phyloP scores from a whole-genome alignment of 23 tunicate species.

The Diplosoma virens region DNA sequence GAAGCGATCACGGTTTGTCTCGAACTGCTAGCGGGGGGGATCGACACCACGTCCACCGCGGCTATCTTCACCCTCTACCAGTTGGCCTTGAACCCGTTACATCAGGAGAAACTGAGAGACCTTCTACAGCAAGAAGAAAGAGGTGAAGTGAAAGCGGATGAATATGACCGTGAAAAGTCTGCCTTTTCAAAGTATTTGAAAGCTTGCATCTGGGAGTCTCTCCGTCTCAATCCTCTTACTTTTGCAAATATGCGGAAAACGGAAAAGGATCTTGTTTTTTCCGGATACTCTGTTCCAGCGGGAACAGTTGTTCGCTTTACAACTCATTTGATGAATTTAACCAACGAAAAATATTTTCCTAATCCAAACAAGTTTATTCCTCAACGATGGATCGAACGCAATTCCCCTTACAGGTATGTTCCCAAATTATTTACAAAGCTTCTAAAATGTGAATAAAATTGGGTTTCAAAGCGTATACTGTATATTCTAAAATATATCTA shows the following conservation, averaged over 20 bases:
- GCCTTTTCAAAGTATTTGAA: slow-evolving; percentile 56
- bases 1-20: slow-evolving; percentile 80
- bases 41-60: slow-evolving; percentile 82
- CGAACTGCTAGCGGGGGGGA: slow-evolving; percentile 88
- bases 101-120: slow-evolving; percentile 56
- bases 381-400: slow-evolving; percentile 63
- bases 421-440: too few species aligned
- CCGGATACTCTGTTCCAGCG: slow-evolving; percentile 73
- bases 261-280: slow-evolving; percentile 61
- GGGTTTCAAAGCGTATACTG: too few species aligned
- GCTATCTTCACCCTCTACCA: slow-evolving; percentile 71
- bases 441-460: too few species aligned
- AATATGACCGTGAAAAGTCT: slow-evolving; percentile 8
- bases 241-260: slow-evolving; percentile 80
- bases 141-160: neutral
- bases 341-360: slow-evolving; percentile 67
- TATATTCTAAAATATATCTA: too few species aligned
- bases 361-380: slow-evolving; percentile 63
- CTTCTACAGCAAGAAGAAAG: slow-evolving; percentile 15
- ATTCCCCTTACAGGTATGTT: slow-evolving; percentile 49
- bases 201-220: slow-evolving; percentile 67
- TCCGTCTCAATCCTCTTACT: slow-evolving; percentile 87
- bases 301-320: slow-evolving; percentile 78
- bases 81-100: slow-evolving; percentile 49
- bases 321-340: slow-evolving; percentile 74